Percentiles rank a stretch among this genome's conserved stretches.
These are phyloP conservation scores for Hirudinaria manillensis DNA, from an alignment of 2,888 invertebrate species.

Conservation along the genomic window DNA sequence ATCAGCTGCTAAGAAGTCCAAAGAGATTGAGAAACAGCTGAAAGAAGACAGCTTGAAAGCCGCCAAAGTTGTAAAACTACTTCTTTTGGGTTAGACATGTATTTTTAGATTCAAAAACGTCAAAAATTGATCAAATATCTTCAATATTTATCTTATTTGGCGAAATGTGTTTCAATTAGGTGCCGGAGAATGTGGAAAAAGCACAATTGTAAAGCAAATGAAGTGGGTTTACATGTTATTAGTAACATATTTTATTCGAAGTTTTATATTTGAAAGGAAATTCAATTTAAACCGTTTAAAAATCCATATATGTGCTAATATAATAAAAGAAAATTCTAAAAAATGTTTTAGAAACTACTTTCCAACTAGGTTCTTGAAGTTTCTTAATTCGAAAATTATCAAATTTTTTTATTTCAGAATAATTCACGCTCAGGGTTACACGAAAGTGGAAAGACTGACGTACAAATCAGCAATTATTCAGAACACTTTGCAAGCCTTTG, in stretches of 20 bases:
- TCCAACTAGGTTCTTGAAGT: not conserved
- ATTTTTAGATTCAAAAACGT: too few relatives aligned
- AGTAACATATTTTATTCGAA: too few relatives aligned
- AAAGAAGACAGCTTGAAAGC: slow-evolving; percentile 12
- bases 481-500: slow-evolving; percentile 76
- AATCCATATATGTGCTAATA: not conserved
- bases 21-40: not conserved
- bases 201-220: slow-evolving; percentile 57
- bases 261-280: too few relatives aligned
- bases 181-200: slow-evolving; percentile 56
- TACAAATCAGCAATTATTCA: slow-evolving; percentile 84
- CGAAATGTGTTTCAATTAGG: too few relatives aligned
- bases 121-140: too few relatives aligned
- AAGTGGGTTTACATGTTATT: slow-evolving; percentile 45
- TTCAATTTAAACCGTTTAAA: too few relatives aligned
- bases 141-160: too few relatives aligned
- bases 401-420: slow-evolving; percentile 57
- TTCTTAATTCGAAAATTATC: not conserved
- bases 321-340: not conserved
- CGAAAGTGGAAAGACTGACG: slow-evolving; percentile 79
- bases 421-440: slow-evolving; percentile 84
- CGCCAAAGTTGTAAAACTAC: slow-evolving; percentile 19
- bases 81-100: not conserved
- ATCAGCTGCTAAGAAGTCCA: not conserved
- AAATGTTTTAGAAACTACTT: not conserved